Evolutionary conservation across 35 echinoderm and acorn worm genomes (phyloP).

Genomic region (Ophiothrix spiculata): DNA sequence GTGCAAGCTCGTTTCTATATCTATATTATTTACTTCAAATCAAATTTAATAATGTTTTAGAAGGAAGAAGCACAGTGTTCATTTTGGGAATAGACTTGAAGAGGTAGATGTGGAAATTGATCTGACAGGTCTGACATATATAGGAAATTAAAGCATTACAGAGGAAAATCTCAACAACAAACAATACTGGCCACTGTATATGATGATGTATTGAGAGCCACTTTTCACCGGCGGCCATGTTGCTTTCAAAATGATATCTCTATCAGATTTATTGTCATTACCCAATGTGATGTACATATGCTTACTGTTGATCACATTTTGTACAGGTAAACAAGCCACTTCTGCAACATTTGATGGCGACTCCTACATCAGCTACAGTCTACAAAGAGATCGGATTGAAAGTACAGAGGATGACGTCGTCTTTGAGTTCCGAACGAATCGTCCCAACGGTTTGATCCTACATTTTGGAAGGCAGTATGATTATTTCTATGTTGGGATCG

Average conservation of each 20-base stretch:
- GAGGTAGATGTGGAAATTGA: not conserved
- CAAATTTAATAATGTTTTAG: slow-evolving; percentile 3
- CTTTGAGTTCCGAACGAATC: slow-evolving; percentile 73
- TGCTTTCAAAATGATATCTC: not conserved
- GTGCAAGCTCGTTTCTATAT: not conserved
- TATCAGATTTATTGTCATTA: not conserved
- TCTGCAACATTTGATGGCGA: slow-evolving; percentile 70
- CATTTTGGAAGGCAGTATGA: slow-evolving; percentile 52
- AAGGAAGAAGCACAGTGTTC: slow-evolving; percentile 11
- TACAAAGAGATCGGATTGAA: slow-evolving; percentile 27
- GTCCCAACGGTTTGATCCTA: slow-evolving; percentile 73
- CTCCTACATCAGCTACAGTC: slow-evolving; percentile 70
- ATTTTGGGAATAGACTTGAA: slow-evolving; percentile 4
- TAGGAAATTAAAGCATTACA: not conserved
- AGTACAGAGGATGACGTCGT: slow-evolving; percentile 42
- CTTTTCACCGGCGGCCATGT: slow-evolving; percentile 3
- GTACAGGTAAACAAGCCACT: slow-evolving; percentile 39
- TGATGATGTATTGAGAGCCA: not conserved
- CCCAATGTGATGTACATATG: not conserved
- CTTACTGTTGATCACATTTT: not conserved
- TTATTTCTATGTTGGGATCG: slow-evolving; percentile 66
- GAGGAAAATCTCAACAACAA: not conserved
- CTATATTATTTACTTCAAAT: not conserved
- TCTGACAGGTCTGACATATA: slow-evolving; percentile 1
- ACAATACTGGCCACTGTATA: slow-evolving; percentile 6